Percentiles rank a stretch among this genome's conserved stretches.
Conservation (phyloP, 2,113 vertebrate species). For the Laticauda colubrina region DNA sequence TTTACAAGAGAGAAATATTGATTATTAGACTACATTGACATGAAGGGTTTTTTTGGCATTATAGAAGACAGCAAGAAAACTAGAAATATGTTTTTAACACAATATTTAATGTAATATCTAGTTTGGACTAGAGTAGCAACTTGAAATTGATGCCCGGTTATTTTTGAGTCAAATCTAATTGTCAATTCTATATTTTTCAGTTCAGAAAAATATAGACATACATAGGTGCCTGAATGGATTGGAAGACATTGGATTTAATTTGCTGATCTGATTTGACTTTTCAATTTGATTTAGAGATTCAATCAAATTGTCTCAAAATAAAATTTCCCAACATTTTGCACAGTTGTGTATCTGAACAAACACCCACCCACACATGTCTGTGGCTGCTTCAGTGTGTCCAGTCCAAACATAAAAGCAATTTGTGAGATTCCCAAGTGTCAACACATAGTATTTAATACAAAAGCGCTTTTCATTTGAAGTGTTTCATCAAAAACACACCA, state of each 20-base stretch:
- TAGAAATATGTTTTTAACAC: not conserved
- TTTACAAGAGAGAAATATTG: not conserved
- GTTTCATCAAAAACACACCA: constrained; percentile 10
- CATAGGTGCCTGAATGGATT: not conserved
- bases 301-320: not conserved
- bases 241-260: not conserved
- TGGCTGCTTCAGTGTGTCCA: not conserved
- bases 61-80: not conserved
- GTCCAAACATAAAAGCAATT: constrained; percentile 14
- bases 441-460: not conserved
- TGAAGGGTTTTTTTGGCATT: not conserved
- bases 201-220: not conserved
- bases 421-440: constrained; percentile 6
- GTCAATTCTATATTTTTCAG: not conserved
- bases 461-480: constrained; percentile 15
- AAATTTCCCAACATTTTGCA: not conserved
- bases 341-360: not conserved
- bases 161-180: not conserved
- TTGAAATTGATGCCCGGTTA: not conserved
- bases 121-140: not conserved
- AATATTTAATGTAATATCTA: not conserved
- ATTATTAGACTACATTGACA: not conserved
- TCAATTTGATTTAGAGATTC: constrained; percentile 8
- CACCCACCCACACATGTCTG: not conserved
- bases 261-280: not conserved